These are phyloP conservation scores for Emydura subglobosa DNA, from an alignment of 2,113 vertebrate genomes.

Conservation along the genomic window DNA sequence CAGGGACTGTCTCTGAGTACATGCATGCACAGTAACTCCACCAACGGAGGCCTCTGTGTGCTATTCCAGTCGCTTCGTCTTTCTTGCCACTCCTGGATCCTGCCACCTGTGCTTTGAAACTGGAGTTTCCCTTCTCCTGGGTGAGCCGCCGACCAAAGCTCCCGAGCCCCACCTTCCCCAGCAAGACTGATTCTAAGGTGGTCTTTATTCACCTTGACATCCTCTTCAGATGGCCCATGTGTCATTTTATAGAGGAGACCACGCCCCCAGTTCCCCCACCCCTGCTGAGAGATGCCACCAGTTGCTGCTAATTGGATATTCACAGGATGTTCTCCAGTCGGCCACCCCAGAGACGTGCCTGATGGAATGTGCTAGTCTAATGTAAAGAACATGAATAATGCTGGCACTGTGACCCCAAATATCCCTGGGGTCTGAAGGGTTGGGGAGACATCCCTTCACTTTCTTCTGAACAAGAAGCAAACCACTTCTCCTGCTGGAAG, in stretches of 20 bases:
- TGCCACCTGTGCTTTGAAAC: background rate
- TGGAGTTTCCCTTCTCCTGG: too few relatives aligned
- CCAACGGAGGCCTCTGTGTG: background rate
- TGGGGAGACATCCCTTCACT: background rate
- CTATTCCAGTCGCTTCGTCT: background rate
- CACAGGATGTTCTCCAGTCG: too few relatives aligned
- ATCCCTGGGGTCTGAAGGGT: background rate
- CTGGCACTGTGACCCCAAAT: background rate
- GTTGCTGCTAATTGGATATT: background rate
- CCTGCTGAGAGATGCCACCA: background rate
- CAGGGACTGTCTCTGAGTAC: background rate
- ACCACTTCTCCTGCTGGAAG: background rate
- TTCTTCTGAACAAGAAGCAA: background rate
- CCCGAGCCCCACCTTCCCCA: background rate
- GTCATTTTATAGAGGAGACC: background rate
- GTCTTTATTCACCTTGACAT: background rate
- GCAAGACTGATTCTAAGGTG: background rate
- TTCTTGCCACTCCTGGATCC: too few relatives aligned
- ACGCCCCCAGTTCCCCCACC: background rate
- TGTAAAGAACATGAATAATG: background rate
- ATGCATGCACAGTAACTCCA: background rate
- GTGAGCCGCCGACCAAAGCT: too few relatives aligned
- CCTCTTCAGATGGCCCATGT: background rate
- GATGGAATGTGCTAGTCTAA: background rate
- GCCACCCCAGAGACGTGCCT: background rate